Evolutionary conservation across 2,113 vertebrate species (phyloP).

Genomic region (Symphodus melops): DNA sequence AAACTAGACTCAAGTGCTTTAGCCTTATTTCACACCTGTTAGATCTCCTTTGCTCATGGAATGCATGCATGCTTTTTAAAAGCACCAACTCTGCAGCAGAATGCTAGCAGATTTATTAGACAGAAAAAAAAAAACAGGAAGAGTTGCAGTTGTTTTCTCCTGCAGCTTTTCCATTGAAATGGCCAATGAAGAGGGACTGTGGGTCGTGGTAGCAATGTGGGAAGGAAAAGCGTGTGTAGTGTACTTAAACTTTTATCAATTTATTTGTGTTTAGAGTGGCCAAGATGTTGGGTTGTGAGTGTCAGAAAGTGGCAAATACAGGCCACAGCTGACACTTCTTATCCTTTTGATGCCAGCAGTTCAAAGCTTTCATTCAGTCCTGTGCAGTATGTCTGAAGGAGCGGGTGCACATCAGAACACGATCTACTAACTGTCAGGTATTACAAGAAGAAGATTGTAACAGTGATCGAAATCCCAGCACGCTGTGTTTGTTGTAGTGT

Average conservation of each 20-base stretch:
- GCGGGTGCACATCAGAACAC: not conserved
- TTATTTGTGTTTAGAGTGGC: not conserved
- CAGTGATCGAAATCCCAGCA: conserved; percentile 16
- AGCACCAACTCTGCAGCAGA: not conserved
- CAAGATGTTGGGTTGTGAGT: not conserved
- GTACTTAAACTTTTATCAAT: not conserved
- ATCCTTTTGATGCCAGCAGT: not conserved
- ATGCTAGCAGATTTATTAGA: not conserved
- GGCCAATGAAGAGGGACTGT: not conserved
- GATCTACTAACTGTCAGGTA: conserved; percentile 6
- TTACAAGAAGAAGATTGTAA: conserved; percentile 20
- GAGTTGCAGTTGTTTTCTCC: not conserved
- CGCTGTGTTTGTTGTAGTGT: conserved; percentile 23
- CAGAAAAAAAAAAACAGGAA: not conserved
- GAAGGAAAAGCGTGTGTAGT: not conserved
- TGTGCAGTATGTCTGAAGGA: not conserved
- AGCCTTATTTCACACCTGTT: not conserved
- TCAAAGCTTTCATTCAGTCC: not conserved
- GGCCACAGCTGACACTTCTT: not conserved
- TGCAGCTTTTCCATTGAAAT: not conserved
- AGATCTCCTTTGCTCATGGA: not conserved
- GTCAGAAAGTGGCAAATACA: not conserved
- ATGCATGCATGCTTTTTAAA: not conserved
- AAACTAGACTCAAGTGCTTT: not conserved
- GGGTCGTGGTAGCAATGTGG: not conserved